Evolutionary conservation across 1,140 invertebrate genomes (phyloP).

Genomic region (Drosophila arizonae): DNA sequence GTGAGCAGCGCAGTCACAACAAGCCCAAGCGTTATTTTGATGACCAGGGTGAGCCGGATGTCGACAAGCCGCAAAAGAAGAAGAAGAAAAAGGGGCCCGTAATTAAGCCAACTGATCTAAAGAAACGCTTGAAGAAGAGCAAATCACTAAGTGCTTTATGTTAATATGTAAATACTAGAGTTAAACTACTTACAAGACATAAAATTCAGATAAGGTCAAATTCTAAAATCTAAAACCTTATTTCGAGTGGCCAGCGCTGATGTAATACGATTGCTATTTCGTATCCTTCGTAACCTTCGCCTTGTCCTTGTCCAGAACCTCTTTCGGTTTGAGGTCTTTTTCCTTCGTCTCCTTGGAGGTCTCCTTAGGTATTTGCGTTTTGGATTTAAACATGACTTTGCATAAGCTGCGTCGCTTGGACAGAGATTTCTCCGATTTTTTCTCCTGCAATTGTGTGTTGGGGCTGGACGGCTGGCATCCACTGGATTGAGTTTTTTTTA

Average conservation of each 20-base stretch:
- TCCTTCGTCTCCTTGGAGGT: background rate
- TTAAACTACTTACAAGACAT: background rate
- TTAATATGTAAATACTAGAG: constrained; percentile 19
- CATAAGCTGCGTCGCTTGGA: background rate
- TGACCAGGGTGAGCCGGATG: background rate
- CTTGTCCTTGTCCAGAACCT: background rate
- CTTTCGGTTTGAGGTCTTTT: background rate
- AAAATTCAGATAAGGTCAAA: constrained; percentile 1
- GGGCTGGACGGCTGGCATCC: background rate
- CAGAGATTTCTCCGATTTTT: background rate
- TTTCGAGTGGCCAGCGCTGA: background rate
- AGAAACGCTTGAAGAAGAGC: constrained; percentile 35
- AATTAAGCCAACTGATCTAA: constrained; percentile 7
- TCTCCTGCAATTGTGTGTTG: background rate
- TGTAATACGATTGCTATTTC: background rate
- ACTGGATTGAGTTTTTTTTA: background rate
- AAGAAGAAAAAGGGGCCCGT: constrained; percentile 24
- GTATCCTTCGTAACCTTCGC: too few species aligned
- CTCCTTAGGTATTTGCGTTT: too few species aligned
- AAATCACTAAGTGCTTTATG: constrained; percentile 20
- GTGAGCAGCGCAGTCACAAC: constrained; percentile 40
- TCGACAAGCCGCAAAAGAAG: constrained; percentile 20
- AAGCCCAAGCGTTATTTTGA: constrained; percentile 60
- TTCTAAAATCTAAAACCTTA: background rate
- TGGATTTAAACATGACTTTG: background rate